A percentile compares a stretch with the other conserved stretches of the same genome.
These are phyloP conservation scores for Cheirogaleus major DNA, from an alignment of 2,797 vertebrate species.

Conservation along the genomic window DNA sequence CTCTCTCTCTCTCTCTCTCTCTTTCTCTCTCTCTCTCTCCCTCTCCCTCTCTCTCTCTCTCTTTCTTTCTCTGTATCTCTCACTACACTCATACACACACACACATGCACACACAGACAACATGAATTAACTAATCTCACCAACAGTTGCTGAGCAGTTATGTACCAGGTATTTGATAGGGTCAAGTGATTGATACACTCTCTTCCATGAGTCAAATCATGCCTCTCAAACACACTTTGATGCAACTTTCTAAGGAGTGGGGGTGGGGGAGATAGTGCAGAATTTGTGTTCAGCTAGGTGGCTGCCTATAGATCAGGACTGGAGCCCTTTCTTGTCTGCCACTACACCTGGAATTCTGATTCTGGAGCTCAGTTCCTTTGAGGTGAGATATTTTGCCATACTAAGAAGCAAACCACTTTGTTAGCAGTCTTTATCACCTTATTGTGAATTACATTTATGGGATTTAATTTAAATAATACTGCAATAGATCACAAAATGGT, in stretches of 20 bases:
- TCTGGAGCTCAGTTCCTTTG: background rate
- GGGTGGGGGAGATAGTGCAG: accelerated
- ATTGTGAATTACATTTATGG: background rate
- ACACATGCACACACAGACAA: background rate
- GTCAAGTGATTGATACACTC: background rate
- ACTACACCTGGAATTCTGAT: background rate
- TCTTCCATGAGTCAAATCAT: background rate
- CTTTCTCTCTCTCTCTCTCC: background rate
- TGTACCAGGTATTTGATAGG: background rate
- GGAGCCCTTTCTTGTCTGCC: background rate
- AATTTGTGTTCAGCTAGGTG: background rate
- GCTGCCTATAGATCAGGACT: background rate
- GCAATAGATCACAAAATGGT: background rate
- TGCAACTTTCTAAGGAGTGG: background rate
- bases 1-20: background rate
- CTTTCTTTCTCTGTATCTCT: background rate
- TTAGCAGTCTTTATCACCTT: background rate
- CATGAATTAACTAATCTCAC: background rate
- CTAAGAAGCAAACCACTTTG: background rate
- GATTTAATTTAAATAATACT: background rate
- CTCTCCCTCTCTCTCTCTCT: background rate
- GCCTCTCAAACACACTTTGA: background rate
- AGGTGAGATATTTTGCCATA: background rate
- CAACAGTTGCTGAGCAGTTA: background rate
- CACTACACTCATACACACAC: background rate